Base-by-base conservation (phyloP, 2,797 vertebrate species). In the Pterois miles region DNA sequence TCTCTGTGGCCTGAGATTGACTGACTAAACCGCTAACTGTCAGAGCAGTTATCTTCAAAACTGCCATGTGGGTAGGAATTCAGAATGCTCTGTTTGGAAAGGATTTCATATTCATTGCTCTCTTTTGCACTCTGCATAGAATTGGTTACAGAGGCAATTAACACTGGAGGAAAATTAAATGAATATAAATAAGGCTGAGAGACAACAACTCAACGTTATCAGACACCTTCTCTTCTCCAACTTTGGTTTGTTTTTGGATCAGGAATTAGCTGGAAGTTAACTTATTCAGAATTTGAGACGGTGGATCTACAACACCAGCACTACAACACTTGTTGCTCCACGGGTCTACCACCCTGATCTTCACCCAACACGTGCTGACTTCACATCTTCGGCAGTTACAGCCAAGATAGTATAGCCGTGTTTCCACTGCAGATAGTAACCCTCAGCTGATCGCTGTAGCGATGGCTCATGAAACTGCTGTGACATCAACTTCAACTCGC, bases 1-100 rank as follows among this genome's bases (percentile, higher is more conserved):
- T 65, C 74, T 85, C 81, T 78, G 82, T 83, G 88, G 71, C 82
- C 80, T 57, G 75, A 76, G 87, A 91, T 80, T 89, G 89, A 89
- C 83, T 92, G 82, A 80, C 81, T 89, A 82, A 86, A 91, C 88
- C 83, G 77, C 31, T 82, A 74, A 67, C 81, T 85, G 81, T 79
- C 74, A 65, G 65, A 65, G 80, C 74, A 48, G 81, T 87, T 86
- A 87, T 90, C 86, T 90, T 75, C 65, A 67, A 81, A 79, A 82
- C 46, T 46, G 76, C 82, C 74, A 66, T 77, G 77, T 72, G 79
- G 74, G 52, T 64, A 60, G 27, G 73, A 89, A 85, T 86, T 82
- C 58, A 81, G 38, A 85, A 85, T 25, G 64, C 71, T 46, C 72
- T 73, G 52, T 86, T 81, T 60, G 73, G 59, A 82, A 58, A 69